phyloP scores from a whole-genome alignment of 2,797 vertebrate genomes.

The Micrastur ruficollis region DNA sequence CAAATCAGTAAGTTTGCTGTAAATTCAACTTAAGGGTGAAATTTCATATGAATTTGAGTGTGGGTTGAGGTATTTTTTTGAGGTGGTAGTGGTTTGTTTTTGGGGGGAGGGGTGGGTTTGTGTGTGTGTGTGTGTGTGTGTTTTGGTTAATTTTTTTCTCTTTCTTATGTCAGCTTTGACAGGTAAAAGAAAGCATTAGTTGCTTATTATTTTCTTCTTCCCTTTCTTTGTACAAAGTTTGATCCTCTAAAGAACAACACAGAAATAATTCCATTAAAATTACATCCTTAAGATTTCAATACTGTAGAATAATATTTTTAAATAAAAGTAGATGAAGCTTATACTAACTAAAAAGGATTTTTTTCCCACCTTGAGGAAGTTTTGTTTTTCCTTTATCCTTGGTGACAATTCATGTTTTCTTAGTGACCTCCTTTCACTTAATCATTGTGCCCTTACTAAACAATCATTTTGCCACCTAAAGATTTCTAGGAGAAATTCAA shows the following conservation, averaged over 20 bases:
- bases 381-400: neutral
- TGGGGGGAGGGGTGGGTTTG: accelerated
- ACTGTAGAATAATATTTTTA: neutral
- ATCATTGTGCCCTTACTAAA: neutral
- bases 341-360: neutral
- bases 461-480: neutral
- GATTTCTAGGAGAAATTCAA: neutral
- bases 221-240: neutral
- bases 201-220: neutral
- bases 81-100: neutral
- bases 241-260: neutral
- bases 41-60: neutral
- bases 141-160: neutral
- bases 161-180: neutral
- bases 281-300: neutral
- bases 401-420: neutral
- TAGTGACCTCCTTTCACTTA: neutral
- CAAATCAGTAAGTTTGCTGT: neutral
- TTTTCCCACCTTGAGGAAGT: neutral
- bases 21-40: neutral
- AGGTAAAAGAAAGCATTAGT: neutral
- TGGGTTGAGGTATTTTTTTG: neutral
- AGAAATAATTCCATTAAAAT: neutral
- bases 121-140: neutral
- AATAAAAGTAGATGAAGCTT: neutral